Evolutionary conservation across 2,888 invertebrate species (phyloP).

Genomic region (Andrena flavipes): DNA sequence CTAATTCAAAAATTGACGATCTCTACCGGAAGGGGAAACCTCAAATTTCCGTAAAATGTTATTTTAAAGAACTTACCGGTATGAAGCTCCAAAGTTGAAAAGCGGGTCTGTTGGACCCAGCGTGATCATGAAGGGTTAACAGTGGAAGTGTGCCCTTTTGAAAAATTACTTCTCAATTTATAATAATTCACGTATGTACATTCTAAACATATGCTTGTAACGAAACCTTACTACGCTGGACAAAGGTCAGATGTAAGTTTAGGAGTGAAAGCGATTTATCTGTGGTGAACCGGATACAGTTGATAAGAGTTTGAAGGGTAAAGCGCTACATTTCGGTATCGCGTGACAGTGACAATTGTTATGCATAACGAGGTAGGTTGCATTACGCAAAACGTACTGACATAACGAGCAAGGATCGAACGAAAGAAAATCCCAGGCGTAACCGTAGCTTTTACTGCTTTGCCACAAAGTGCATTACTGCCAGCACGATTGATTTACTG

Average conservation of each 20-base stretch:
- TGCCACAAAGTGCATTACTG: conserved; percentile 35
- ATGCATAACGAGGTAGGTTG: conserved; percentile 14
- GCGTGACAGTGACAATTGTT: conserved; percentile 34
- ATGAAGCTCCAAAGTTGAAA: too few species aligned
- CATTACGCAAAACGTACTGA: conserved; percentile 26
- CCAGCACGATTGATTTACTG: conserved; percentile 56
- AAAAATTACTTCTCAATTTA: too few species aligned
- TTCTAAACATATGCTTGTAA: background rate
- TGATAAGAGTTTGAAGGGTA: conserved; percentile 18
- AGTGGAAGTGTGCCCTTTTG: too few species aligned
- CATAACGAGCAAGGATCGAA: background rate
- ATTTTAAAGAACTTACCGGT: too few species aligned
- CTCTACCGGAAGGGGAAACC: too few species aligned
- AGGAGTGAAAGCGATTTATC: conserved; percentile 47
- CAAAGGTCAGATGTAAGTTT: conserved; percentile 12
- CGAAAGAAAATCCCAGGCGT: conserved; percentile 30
- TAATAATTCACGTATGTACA: background rate
- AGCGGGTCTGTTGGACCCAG: too few species aligned
- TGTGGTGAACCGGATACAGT: conserved; percentile 32
- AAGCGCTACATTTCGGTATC: conserved; percentile 14
- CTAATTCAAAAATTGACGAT: too few species aligned
- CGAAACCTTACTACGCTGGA: background rate
- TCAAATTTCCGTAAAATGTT: too few species aligned
- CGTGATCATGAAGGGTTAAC: too few species aligned
- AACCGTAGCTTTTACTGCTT: conserved; percentile 39